Percentiles rank a stretch among this genome's conserved stretches.
phyloP scores from a whole-genome alignment of 2,113 vertebrate genomes.

The Pristiophorus japonicus region DNA sequence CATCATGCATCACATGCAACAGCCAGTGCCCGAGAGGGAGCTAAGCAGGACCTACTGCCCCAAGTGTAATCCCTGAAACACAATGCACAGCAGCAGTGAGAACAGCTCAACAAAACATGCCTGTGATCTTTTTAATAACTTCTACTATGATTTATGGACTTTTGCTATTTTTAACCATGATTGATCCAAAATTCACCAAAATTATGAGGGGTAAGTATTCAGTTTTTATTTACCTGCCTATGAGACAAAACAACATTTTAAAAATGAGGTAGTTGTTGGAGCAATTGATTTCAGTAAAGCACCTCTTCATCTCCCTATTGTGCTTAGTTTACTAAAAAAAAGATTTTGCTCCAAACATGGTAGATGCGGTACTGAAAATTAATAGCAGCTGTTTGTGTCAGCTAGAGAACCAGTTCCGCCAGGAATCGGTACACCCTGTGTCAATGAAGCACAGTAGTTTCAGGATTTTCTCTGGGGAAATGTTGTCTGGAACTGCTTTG shows the following conservation, averaged over 20 bases:
- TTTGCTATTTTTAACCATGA: neutral
- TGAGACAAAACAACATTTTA: neutral
- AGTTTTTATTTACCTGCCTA: neutral
- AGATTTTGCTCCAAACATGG: neutral
- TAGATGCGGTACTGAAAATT: neutral
- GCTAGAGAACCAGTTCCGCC: neutral
- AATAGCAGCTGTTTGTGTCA: neutral
- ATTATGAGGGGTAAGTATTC: neutral
- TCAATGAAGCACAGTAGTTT: neutral
- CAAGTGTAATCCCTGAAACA: neutral
- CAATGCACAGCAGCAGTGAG: neutral
- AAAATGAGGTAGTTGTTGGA: neutral
- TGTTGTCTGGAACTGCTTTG: neutral
- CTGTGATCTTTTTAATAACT: neutral
- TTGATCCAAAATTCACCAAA: neutral
- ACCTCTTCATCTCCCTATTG: neutral
- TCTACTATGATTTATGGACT: neutral
- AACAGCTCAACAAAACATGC: neutral
- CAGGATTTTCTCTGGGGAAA: neutral
- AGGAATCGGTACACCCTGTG: neutral
- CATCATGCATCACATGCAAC: neutral
- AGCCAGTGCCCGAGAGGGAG: too few relatives aligned
- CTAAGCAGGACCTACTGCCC: too few relatives aligned
- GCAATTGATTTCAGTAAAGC: neutral
- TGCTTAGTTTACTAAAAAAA: neutral